Percentiles rank a stretch among this genome's conserved stretches.
phyloP scores from a whole-genome alignment of 2,797 vertebrate genomes.

The Aeoliscus strigatus region DNA sequence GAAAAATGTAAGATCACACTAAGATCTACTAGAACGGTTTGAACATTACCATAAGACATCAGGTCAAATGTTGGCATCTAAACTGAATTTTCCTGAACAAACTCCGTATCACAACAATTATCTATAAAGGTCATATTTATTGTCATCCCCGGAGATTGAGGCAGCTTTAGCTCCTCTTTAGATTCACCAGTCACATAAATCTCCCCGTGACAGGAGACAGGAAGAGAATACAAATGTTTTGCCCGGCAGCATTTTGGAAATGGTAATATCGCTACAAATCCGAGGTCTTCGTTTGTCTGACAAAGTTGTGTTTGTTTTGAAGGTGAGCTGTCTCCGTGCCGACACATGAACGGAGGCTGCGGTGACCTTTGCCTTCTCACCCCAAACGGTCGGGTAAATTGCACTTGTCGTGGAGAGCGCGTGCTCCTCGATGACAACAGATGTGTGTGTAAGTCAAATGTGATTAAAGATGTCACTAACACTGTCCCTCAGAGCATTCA shows the following conservation, averaged over 20 bases:
- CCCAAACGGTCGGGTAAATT: slow-evolving; percentile 88
- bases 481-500: slow-evolving; percentile 1
- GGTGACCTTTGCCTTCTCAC: slow-evolving; percentile 94
- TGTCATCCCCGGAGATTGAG: not conserved
- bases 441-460: slow-evolving; percentile 94
- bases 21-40: too few species aligned
- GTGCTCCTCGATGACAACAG: slow-evolving; percentile 91
- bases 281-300: too few species aligned
- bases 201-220: not conserved
- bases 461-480: slow-evolving; percentile 7
- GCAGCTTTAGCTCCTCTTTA: not conserved
- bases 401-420: slow-evolving; percentile 90
- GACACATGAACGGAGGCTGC: slow-evolving; percentile 89
- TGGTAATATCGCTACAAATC: too few species aligned
- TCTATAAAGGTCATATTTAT: not conserved
- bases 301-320: too few species aligned
- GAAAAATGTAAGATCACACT: too few species aligned
- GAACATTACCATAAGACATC: not conserved
- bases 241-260: not conserved
- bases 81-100: slow-evolving; percentile 1
- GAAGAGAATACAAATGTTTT: not conserved
- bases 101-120: not conserved
- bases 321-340: slow-evolving; percentile 95
- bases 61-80: not conserved
- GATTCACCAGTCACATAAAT: not conserved